Conservation (phyloP, 2,113 vertebrate species). For the Catharus minimus region DNA sequence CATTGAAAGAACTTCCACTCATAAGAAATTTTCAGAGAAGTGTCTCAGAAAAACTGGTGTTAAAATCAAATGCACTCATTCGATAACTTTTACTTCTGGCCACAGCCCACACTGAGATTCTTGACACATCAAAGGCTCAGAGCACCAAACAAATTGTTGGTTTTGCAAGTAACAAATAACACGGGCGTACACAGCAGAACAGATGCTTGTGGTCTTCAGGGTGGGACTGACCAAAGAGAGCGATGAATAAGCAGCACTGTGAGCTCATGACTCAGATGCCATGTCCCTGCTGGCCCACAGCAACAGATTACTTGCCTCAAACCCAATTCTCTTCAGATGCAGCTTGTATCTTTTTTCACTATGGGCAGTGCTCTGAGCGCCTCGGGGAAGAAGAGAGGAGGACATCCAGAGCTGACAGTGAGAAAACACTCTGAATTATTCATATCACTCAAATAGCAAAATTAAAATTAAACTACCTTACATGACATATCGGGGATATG, state of each 20-base stretch:
- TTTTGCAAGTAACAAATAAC: background rate
- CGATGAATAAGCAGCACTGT: background rate
- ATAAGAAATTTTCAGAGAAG: background rate
- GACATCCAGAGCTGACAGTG: conserved; percentile 10
- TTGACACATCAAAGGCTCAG: background rate
- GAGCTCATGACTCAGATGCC: background rate
- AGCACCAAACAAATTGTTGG: background rate
- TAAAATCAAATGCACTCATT: background rate
- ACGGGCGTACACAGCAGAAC: background rate
- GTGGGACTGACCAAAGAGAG: background rate
- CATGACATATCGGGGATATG: conserved; percentile 12
- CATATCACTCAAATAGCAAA: conserved; percentile 46
- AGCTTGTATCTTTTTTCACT: background rate
- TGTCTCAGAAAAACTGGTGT: background rate
- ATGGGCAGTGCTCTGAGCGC: background rate
- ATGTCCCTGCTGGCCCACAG: background rate
- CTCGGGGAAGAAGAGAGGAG: conserved; percentile 5
- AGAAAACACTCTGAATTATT: conserved; percentile 63
- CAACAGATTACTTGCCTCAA: background rate
- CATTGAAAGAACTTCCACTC: background rate
- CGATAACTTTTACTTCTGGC: background rate
- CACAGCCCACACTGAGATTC: background rate
- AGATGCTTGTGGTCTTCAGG: background rate
- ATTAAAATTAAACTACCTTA: conserved; percentile 60
- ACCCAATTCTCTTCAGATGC: background rate